A percentile compares a stretch with the other conserved stretches of the same genome.
Conservation (phyloP, 30 jellyfish, hydroid and myxozoan species). For the Mastigias papua region DNA sequence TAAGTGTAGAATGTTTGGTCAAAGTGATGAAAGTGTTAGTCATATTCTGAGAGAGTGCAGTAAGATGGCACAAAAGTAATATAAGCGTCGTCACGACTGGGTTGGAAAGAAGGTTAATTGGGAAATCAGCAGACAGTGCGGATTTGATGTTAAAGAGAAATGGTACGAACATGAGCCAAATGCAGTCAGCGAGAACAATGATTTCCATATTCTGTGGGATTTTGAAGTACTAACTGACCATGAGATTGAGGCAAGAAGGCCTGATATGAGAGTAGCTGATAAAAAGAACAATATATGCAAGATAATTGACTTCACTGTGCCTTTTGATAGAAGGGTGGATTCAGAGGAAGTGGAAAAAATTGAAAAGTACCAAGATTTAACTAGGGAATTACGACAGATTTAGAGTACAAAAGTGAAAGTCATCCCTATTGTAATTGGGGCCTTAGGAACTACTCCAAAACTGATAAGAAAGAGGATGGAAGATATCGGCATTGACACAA, state of each 20-base stretch:
- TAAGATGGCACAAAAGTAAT: neutral
- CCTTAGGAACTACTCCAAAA: neutral
- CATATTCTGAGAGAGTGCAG: neutral
- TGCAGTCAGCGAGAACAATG: neutral
- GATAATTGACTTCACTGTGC: constrained; percentile 1
- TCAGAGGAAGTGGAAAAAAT: constrained; percentile 8
- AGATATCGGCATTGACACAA: neutral
- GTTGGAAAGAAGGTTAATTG: neutral
- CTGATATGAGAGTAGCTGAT: constrained; percentile 10
- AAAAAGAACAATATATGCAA: neutral
- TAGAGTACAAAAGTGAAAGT: neutral
- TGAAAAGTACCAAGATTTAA: neutral
- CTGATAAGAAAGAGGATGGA: neutral
- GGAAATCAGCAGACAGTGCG: neutral
- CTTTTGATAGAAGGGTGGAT: neutral
- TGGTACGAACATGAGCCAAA: neutral
- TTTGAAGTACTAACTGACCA: neutral
- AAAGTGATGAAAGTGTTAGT: neutral
- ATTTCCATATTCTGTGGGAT: constrained; percentile 2
- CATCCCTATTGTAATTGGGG: neutral
- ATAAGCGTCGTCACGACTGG: neutral
- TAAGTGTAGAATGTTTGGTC: neutral
- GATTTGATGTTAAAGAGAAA: neutral
- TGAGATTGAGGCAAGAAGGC: neutral
- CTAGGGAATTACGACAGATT: neutral